Evolutionary conservation across 2,113 vertebrate genomes (phyloP).

Genomic region (Vimba vimba): DNA sequence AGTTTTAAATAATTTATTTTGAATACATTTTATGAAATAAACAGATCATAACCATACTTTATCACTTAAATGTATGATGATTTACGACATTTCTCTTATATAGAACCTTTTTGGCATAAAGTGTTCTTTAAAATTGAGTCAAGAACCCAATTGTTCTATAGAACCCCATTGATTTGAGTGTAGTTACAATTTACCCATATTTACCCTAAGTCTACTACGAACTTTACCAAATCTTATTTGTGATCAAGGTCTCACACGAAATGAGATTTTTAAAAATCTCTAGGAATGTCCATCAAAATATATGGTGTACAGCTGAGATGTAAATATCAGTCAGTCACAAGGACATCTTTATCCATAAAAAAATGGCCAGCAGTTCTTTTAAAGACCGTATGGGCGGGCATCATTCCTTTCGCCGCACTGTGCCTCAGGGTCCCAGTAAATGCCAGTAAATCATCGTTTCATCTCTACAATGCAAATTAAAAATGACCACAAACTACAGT

Average conservation of each 20-base stretch:
- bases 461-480: conserved; percentile 28
- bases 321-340: not conserved
- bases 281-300: not conserved
- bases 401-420: conserved; percentile 7
- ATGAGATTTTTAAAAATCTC: not conserved
- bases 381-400: not conserved
- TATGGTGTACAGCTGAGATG: not conserved
- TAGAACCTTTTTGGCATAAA: too few species aligned
- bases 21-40: too few species aligned
- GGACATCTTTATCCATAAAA: not conserved
- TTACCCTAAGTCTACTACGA: not conserved
- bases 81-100: too few species aligned
- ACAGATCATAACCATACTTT: too few species aligned
- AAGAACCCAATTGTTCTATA: too few species aligned
- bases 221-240: not conserved
- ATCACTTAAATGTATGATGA: too few species aligned
- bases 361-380: not conserved
- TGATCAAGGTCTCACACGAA: not conserved
- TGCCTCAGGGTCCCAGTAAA: conserved; percentile 16
- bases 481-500: conserved; percentile 22
- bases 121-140: too few species aligned
- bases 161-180: too few species aligned
- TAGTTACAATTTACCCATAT: not conserved
- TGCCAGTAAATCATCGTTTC: conserved; percentile 14
- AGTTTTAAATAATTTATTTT: too few species aligned